Percentiles rank a stretch among this genome's conserved stretches.
These are phyloP conservation scores for Athalia rosae DNA, from an alignment of 2,888 invertebrate genomes.

Conservation along the genomic window DNA sequence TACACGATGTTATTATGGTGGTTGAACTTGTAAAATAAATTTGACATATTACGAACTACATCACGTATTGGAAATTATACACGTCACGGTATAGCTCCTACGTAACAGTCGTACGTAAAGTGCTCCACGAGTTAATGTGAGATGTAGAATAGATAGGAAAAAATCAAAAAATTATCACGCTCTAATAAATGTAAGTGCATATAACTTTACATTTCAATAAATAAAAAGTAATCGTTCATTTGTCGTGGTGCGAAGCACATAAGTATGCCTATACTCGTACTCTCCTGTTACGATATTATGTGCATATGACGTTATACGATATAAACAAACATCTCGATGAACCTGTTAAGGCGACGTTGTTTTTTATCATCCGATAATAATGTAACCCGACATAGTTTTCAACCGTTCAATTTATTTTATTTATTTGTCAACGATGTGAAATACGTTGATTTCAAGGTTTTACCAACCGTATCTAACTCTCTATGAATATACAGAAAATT, in stretches of 20 bases:
- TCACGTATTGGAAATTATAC: too few species aligned
- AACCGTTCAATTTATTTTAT: background rate
- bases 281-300: background rate
- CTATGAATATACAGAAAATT: conserved; percentile 27
- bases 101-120: too few species aligned
- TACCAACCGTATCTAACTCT: conserved; percentile 16
- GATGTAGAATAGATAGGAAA: conserved; percentile 9
- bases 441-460: conserved; percentile 34
- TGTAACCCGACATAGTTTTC: too few species aligned
- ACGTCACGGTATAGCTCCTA: too few species aligned
- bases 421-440: conserved; percentile 33
- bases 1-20: too few species aligned
- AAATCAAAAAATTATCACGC: conserved; percentile 8
- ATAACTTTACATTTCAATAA: conserved; percentile 27
- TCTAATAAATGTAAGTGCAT: conserved; percentile 31
- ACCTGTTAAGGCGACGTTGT: too few species aligned
- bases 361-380: too few species aligned
- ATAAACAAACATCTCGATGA: too few species aligned
- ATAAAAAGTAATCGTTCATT: conserved; percentile 25
- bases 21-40: too few species aligned
- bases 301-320: background rate
- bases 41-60: too few species aligned
- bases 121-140: background rate
- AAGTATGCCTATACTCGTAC: background rate
- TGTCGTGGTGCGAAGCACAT: too few species aligned